A percentile compares a stretch with the other conserved stretches of the same genome.
Evolutionary conservation across 1,140 invertebrate species (phyloP).

Genomic region (Drosophila sulfurigaster): DNA sequence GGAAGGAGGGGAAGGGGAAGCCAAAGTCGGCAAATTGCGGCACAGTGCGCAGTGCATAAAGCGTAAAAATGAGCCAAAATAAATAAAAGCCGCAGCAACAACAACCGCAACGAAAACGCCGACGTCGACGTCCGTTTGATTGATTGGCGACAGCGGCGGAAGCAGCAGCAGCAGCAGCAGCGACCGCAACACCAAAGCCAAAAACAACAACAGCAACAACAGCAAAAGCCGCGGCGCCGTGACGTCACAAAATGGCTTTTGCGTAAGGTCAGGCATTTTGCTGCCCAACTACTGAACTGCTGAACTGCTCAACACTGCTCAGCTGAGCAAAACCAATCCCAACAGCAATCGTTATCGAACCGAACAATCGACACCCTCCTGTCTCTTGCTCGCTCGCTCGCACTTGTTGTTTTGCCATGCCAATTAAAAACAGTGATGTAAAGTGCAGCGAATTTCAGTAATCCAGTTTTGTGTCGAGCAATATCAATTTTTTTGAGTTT

Average conservation of each 20-base stretch:
- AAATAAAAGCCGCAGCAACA: conserved; percentile 69
- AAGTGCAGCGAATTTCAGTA: no score
- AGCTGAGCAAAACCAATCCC: conserved; percentile 17
- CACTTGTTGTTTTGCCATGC: background rate
- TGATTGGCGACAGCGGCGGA: conserved; percentile 70
- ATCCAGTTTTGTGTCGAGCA: no score
- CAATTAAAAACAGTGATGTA: background rate
- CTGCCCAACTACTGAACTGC: no score
- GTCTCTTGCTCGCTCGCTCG: no score
- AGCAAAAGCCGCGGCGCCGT: conserved; percentile 13
- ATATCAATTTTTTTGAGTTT: no score
- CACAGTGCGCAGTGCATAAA: conserved; percentile 67
- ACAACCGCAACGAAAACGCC: conserved; percentile 24
- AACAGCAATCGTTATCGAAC: background rate
- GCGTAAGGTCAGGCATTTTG: conserved; percentile 55
- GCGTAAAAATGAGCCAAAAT: conserved; percentile 78
- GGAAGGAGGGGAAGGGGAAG: background rate
- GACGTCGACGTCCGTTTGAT: conserved; percentile 66
- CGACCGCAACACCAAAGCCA: background rate
- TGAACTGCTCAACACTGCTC: background rate
- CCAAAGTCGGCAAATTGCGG: conserved; percentile 44
- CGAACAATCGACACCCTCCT: background rate
- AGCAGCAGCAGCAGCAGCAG: conserved; percentile 31
- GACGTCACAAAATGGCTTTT: conserved; percentile 48
- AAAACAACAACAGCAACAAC: conserved; percentile 5